Conservation (phyloP, 2,113 vertebrate genomes). For the Tyrannus savana region DNA sequence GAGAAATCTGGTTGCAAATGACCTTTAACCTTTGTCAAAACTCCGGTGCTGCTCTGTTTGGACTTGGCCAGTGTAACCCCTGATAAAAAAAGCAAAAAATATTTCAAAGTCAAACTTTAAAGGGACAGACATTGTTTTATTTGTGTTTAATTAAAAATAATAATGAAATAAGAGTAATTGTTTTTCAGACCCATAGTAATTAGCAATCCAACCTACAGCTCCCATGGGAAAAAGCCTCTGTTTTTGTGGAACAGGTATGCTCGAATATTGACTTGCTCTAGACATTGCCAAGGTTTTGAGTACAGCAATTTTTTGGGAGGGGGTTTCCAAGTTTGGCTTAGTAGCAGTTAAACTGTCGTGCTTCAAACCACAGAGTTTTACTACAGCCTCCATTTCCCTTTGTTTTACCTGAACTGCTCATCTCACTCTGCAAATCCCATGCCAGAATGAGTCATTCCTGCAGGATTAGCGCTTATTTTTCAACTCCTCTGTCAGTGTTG, state of each 20-base stretch:
- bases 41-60: not conserved
- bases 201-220: constrained; percentile 9
- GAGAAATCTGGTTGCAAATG: not conserved
- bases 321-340: constrained; percentile 6
- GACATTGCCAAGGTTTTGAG: constrained; percentile 8
- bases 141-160: constrained; percentile 58
- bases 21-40: not conserved
- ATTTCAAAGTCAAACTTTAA: constrained; percentile 62
- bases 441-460: constrained; percentile 61
- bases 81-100: constrained; percentile 25
- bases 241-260: not conserved
- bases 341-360: not conserved
- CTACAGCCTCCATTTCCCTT: constrained; percentile 7
- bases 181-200: constrained; percentile 42
- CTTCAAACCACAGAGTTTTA: constrained; percentile 32
- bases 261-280: not conserved
- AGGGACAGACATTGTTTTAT: constrained; percentile 21
- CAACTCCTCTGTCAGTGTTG: constrained; percentile 25
- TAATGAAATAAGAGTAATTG: constrained; percentile 21
- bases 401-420: constrained; percentile 57
- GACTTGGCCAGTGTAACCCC: not conserved
- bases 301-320: constrained; percentile 42
- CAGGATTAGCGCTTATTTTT: constrained; percentile 53
- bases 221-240: constrained; percentile 48
- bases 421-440: constrained; percentile 39